phyloP scores from a whole-genome alignment of 2,888 invertebrate species.

The Anoplius nigerrimus region DNA sequence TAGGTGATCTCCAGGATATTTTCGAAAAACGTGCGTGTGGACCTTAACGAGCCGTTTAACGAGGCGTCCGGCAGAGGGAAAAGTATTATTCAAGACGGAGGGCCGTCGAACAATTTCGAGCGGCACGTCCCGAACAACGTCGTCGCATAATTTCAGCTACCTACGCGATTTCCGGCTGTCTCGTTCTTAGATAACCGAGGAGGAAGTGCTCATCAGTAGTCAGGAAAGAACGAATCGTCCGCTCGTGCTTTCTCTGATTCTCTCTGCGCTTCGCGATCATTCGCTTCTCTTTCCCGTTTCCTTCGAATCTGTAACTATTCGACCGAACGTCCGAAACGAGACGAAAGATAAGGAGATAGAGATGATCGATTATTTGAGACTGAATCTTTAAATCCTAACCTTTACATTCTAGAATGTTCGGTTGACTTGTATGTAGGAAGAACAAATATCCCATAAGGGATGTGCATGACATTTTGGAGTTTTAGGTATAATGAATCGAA shows the following conservation, averaged over 20 bases:
- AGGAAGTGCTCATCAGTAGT: conserved; percentile 46
- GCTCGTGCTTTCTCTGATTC: conserved; percentile 25
- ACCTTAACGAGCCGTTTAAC: conserved; percentile 23
- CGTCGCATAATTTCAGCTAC: conserved; percentile 20
- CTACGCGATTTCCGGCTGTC: conserved; percentile 57
- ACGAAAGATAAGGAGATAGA: neutral
- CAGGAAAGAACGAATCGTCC: conserved; percentile 33
- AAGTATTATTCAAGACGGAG: conserved; percentile 6
- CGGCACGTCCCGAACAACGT: conserved; percentile 31
- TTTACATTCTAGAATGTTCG: too few relatives aligned
- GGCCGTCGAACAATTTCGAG: conserved; percentile 3
- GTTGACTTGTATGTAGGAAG: too few relatives aligned
- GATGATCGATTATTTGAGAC: neutral
- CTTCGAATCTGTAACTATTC: too few relatives aligned
- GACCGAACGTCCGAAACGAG: neutral
- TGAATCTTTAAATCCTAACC: too few relatives aligned
- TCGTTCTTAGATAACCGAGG: conserved; percentile 41
- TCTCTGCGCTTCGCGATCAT: conserved; percentile 27
- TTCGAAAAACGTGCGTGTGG: conserved; percentile 2
- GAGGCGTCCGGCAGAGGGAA: conserved; percentile 5
- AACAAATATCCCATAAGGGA: too few relatives aligned
- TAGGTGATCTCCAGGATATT: too few relatives aligned
- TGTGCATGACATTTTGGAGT: too few relatives aligned
- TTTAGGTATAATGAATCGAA: too few relatives aligned
- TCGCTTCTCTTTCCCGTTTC: neutral